Evolutionary conservation across 2,113 vertebrate genomes (phyloP).

Genomic region (Camelus dromedarius): DNA sequence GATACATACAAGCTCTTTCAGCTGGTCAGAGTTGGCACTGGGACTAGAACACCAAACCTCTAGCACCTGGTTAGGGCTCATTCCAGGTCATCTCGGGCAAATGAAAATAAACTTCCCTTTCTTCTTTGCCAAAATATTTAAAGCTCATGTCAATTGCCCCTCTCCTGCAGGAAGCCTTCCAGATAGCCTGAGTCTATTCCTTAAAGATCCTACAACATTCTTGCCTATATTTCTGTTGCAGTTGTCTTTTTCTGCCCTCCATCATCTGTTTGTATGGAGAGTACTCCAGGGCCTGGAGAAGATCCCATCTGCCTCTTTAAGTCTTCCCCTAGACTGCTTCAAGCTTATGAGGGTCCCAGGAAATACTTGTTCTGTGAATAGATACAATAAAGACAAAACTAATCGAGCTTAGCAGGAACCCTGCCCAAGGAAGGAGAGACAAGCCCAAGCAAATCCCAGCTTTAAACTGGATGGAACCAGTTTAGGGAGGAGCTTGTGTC

Average conservation of each 20-base stretch:
- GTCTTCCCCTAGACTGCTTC: background rate
- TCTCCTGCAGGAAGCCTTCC: slow-evolving; percentile 28
- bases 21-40: background rate
- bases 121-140: slow-evolving; percentile 15
- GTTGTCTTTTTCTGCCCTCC: background rate
- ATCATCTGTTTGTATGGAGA: background rate
- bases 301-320: background rate
- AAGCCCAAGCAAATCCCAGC: slow-evolving; percentile 71
- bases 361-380: slow-evolving; percentile 45
- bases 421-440: slow-evolving; percentile 59
- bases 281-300: background rate
- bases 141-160: background rate
- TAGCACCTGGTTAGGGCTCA: background rate
- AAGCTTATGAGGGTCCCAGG: background rate
- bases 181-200: background rate
- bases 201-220: background rate
- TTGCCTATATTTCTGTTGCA: background rate
- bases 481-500: slow-evolving; percentile 57
- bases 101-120: background rate
- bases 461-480: slow-evolving; percentile 51
- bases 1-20: background rate
- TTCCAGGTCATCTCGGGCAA: background rate
- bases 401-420: slow-evolving; percentile 34
- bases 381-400: slow-evolving; percentile 37
- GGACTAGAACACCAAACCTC: background rate